These are phyloP conservation scores for Crocallis elinguaria DNA, from an alignment of 2,888 invertebrate genomes.

Conservation along the genomic window DNA sequence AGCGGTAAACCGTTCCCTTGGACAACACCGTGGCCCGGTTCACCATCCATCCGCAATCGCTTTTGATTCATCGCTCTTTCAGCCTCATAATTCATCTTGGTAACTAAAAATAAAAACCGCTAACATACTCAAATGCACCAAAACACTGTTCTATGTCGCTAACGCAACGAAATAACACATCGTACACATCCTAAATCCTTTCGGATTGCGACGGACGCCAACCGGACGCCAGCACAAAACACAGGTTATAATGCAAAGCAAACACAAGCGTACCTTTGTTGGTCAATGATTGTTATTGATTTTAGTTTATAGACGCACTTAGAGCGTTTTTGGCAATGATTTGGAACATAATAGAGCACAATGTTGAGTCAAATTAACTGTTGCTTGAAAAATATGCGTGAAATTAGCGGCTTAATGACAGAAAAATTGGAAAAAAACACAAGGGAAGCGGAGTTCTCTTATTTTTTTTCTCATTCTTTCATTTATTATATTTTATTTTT, in stretches of 20 bases:
- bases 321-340: conserved; percentile 69
- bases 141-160: conserved; percentile 55
- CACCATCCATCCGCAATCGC: conserved; percentile 82
- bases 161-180: conserved; percentile 55
- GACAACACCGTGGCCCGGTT: conserved; percentile 81
- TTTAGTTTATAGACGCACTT: conserved; percentile 81
- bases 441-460: conserved; percentile 80
- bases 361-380: conserved; percentile 77
- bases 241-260: conserved; percentile 82
- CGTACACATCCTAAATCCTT: conserved; percentile 66
- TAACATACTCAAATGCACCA: conserved; percentile 44
- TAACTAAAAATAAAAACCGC: conserved; percentile 73
- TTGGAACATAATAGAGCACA: conserved; percentile 79
- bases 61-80: conserved; percentile 84
- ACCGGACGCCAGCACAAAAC: conserved; percentile 84
- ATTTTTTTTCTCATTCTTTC: conserved; percentile 77
- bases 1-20: conserved; percentile 83
- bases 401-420: conserved; percentile 82
- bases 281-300: conserved; percentile 84
- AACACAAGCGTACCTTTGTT: conserved; percentile 86
- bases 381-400: conserved; percentile 82
- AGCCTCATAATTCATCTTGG: conserved; percentile 83
- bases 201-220: conserved; percentile 81
- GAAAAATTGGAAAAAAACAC: conserved; percentile 84
- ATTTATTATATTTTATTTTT: too few relatives aligned